phyloP scores from a whole-genome alignment of 1,140 invertebrate species.

The Chironomus tepperi region DNA sequence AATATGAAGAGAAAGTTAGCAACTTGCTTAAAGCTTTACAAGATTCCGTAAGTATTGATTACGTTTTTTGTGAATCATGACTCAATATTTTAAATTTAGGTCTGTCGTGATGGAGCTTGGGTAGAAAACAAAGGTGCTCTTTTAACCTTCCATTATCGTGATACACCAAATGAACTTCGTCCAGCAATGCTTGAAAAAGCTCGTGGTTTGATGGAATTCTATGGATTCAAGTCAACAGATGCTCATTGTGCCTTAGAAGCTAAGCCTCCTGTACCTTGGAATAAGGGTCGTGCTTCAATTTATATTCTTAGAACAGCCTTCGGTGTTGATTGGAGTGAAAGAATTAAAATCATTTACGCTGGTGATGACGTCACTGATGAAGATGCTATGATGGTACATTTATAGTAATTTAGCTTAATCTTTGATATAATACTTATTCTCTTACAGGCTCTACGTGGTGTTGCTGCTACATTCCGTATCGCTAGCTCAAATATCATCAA shows the following conservation, averaged over 20 bases:
- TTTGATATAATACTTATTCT: neutral
- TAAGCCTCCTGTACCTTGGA: slow-evolving; percentile 81
- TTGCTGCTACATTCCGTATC: slow-evolving; percentile 84
- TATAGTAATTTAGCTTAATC: slow-evolving; percentile 24
- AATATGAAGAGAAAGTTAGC: slow-evolving; percentile 72
- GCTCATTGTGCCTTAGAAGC: slow-evolving; percentile 81
- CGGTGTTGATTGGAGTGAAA: slow-evolving; percentile 83
- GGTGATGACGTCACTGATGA: slow-evolving; percentile 87
- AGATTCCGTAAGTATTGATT: slow-evolving; percentile 53
- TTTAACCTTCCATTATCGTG: slow-evolving; percentile 80
- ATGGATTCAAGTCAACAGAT: slow-evolving; percentile 64
- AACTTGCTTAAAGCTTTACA: slow-evolving; percentile 68
- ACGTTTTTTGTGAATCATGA: neutral
- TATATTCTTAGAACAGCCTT: slow-evolving; percentile 83
- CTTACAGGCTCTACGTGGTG: slow-evolving; percentile 68
- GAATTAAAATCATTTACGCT: slow-evolving; percentile 81
- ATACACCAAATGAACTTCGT: slow-evolving; percentile 60
- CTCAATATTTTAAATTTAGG: slow-evolving; percentile 38
- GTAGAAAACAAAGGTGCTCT: slow-evolving; percentile 85
- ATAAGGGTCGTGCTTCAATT: slow-evolving; percentile 80
- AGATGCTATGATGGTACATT: slow-evolving; percentile 76
- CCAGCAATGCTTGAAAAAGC: slow-evolving; percentile 57
- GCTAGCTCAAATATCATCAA: slow-evolving; percentile 75
- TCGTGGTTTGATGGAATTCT: slow-evolving; percentile 58
- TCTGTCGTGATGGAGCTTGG: slow-evolving; percentile 81